Conservation (phyloP, 2,888 invertebrate species). For the Aquatica leii region DNA sequence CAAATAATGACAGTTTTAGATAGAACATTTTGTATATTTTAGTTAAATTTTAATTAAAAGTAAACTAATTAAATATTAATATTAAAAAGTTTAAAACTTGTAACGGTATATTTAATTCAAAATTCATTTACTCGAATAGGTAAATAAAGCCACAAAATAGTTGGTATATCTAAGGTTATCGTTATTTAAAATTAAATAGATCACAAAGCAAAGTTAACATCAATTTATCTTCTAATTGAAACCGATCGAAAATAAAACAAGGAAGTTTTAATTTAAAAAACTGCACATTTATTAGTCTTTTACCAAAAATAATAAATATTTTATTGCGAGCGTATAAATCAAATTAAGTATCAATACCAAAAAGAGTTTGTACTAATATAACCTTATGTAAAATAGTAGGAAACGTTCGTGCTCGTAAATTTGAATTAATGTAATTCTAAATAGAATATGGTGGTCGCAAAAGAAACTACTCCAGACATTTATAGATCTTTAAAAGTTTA, state of each 20-base stretch:
- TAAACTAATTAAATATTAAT: too few relatives aligned
- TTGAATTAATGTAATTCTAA: slow-evolving; percentile 53
- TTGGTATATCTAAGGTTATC: too few relatives aligned
- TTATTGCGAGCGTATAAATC: slow-evolving; percentile 48
- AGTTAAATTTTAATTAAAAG: too few relatives aligned
- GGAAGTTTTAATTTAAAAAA: slow-evolving; percentile 19
- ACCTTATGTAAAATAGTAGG: slow-evolving; percentile 50
- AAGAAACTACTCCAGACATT: slow-evolving; percentile 44
- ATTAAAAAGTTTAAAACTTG: too few relatives aligned
- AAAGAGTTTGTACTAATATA: slow-evolving; percentile 48
- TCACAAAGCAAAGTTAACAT: too few relatives aligned
- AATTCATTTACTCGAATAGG: too few relatives aligned
- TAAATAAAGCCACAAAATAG: too few relatives aligned
- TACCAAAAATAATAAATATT: slow-evolving; percentile 34
- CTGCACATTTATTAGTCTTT: slow-evolving; percentile 32
- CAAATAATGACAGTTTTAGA: too few relatives aligned
- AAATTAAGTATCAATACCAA: slow-evolving; percentile 48
- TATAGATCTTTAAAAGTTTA: slow-evolving; percentile 38
- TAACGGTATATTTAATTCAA: too few relatives aligned
- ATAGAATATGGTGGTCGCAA: slow-evolving; percentile 47
- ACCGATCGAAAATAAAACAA: background rate
- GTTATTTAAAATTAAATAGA: too few relatives aligned
- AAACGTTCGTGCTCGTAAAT: slow-evolving; percentile 51
- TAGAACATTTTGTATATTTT: too few relatives aligned
- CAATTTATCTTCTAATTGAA: too few relatives aligned